phyloP scores from a whole-genome alignment of 2,113 vertebrate species.

The Dromaius novaehollandiae region DNA sequence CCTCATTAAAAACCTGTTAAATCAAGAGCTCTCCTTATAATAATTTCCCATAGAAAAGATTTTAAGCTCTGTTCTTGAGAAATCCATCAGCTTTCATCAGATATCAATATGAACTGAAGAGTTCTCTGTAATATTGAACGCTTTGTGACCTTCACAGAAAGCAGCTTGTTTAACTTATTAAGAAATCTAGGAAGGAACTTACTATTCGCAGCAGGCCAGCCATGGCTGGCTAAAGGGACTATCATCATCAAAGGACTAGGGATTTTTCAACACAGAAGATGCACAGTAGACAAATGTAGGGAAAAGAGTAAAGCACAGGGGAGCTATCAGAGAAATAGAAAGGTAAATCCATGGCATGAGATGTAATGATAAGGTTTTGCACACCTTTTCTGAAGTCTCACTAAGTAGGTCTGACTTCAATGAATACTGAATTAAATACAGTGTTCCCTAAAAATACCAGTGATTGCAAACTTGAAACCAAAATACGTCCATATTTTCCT shows the following conservation, averaged over 20 bases:
- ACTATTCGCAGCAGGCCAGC: background rate
- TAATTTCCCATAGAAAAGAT: background rate
- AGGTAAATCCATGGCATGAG: background rate
- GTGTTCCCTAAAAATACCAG: background rate
- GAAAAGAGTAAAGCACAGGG: background rate
- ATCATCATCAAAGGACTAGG: background rate
- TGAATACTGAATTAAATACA: background rate
- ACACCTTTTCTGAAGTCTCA: background rate
- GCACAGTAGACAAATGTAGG: accelerated
- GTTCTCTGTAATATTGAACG: background rate
- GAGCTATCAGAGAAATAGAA: background rate
- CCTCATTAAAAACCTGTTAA: background rate
- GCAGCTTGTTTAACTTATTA: background rate
- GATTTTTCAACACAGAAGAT: background rate
- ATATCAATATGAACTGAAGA: background rate
- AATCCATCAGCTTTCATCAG: background rate
- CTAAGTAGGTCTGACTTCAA: background rate
- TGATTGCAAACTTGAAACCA: background rate
- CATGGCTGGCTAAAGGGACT: background rate
- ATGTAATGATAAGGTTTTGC: background rate
- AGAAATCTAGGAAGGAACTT: background rate
- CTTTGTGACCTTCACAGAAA: background rate
- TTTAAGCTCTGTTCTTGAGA: background rate
- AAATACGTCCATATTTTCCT: accelerated
- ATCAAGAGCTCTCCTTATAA: background rate